phyloP scores from a whole-genome alignment of 2,797 vertebrate species.

The Silurus aristotelis region DNA sequence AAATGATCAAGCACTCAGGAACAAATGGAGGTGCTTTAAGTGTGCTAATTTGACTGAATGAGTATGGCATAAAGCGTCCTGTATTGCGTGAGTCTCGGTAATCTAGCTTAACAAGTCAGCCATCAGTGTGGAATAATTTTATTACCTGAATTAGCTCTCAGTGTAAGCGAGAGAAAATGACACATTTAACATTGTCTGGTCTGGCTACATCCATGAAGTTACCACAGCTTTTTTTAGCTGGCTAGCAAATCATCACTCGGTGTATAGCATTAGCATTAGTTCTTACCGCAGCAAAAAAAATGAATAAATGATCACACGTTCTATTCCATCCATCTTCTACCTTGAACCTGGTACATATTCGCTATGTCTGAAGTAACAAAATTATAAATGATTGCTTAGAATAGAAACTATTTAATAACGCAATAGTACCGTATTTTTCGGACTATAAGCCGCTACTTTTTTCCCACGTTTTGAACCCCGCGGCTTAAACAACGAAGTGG shows the following conservation, averaged over 20 bases:
- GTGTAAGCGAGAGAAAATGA: neutral
- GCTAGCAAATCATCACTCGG: neutral
- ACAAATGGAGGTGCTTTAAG: neutral
- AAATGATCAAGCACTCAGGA: neutral
- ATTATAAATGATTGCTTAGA: neutral
- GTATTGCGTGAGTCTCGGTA: neutral
- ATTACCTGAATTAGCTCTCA: neutral
- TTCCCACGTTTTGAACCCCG: too few relatives aligned
- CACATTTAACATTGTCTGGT: neutral
- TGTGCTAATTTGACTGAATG: conserved; percentile 7
- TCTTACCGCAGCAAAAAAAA: neutral
- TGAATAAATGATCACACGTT: neutral
- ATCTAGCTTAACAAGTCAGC: neutral
- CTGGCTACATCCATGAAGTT: neutral
- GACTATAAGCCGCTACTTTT: too few relatives aligned
- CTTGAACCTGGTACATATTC: neutral
- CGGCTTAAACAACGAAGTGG: too few relatives aligned
- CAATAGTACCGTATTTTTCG: neutral
- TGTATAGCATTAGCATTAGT: neutral
- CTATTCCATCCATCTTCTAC: too few relatives aligned
- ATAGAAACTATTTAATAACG: neutral
- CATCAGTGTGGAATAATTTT: neutral
- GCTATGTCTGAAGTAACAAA: neutral
- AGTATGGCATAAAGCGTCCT: neutral
- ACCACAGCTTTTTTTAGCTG: neutral